Percentiles rank a stretch among this genome's conserved stretches.
Evolutionary conservation across 1,140 invertebrate species (phyloP).

Genomic region (Drosophila paulistorum): DNA sequence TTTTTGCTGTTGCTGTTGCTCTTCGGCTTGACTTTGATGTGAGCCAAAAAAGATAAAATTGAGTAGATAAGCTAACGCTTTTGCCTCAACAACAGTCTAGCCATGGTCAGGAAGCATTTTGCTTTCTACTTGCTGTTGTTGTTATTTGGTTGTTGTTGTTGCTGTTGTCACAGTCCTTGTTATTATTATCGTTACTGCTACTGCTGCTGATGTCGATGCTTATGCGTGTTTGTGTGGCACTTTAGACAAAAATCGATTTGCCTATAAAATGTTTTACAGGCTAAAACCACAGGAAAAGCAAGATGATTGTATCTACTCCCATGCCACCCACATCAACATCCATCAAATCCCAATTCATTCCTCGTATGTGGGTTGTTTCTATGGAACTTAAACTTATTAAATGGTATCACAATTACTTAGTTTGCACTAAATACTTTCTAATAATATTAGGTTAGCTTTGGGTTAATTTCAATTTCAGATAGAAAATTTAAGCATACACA

Average conservation of each 20-base stretch:
- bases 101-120: conserved; percentile 37
- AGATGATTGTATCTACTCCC: conserved; percentile 42
- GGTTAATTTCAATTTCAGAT: too few relatives aligned
- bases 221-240: conserved; percentile 74
- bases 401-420: too few relatives aligned
- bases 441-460: too few relatives aligned
- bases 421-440: too few relatives aligned
- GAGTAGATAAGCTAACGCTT: conserved; percentile 25
- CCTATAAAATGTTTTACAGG: conserved; percentile 80
- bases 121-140: conserved; percentile 18
- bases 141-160: conserved; percentile 39
- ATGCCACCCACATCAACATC: background rate
- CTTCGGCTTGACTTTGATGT: conserved; percentile 49
- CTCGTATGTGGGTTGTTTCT: background rate
- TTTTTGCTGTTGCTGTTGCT: background rate
- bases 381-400: too few relatives aligned
- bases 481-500: too few relatives aligned
- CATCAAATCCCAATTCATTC: background rate
- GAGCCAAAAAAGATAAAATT: conserved; percentile 40
- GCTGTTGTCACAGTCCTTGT: conserved; percentile 38
- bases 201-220: conserved; percentile 35
- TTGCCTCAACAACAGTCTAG: conserved; percentile 6
- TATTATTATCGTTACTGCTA: conserved; percentile 45
- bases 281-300: conserved; percentile 36
- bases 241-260: conserved; percentile 82